Base-by-base conservation (phyloP, 2,797 vertebrate genomes). In the Enteromius treurensis region DNA sequence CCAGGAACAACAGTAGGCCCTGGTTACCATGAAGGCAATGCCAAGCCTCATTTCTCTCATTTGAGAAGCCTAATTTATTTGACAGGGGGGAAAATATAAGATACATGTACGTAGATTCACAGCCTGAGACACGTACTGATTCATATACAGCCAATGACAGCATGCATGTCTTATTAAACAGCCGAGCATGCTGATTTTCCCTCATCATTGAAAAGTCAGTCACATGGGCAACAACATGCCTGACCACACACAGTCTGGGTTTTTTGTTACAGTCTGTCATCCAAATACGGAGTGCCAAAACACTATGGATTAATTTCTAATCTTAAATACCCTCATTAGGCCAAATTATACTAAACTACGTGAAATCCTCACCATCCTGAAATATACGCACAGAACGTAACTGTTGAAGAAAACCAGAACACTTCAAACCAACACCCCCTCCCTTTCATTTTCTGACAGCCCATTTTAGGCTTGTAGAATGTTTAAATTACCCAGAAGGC, bases 241-340 rank as follows among this genome's bases (percentile, higher is more conserved):
- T 45, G 75, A 45, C 75, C 75, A 62, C 75, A 77, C 75, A 45
- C 55, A 26, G 29, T 75, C 21, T 55, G 14, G 70, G 83, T 87
- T 88, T 80, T 80, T 86, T 85, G 32, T 75, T 32, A n/a, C 60
- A 34, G 37, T 32, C 26, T 37, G 49, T 34, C 3, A 58, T 75
- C 58, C 53, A 29, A 45, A 47, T 47, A 45, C 19, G 15, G 58
- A 77, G 58, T 21, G 58, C 37, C n/a, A 60, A 60, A 76, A 58
- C 21, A 23, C 7, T 58, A 40, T 62, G 93, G 92, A 94, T 94
- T 93, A 91, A 94, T 93, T 90, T 92, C 88, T 93, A 93, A 94
- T 94, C 93, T 92, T 91, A 93, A 93, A 90, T 92, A 90, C 89
- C 86, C 76, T 89, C 91, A 92, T 93, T 93, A 92, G 89, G 84